Percentiles rank a stretch among this genome's conserved stretches.
Evolutionary conservation across 1,140 invertebrate species (phyloP).

Genomic region (Battus philenor): DNA sequence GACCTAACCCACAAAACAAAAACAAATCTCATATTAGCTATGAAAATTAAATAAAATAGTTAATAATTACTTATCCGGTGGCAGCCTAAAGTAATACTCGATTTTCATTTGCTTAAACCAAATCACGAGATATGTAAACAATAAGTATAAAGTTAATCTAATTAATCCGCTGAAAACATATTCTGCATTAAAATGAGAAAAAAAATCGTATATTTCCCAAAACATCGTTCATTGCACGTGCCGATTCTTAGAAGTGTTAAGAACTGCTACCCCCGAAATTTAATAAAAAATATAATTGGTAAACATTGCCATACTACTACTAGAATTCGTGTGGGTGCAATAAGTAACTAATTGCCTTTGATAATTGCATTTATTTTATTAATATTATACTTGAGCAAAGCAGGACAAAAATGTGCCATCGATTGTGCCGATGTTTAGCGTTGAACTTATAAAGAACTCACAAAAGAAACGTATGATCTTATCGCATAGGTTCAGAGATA

Average conservation of each 20-base stretch:
- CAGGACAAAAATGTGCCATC: constrained; percentile 8
- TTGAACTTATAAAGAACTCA: constrained; percentile 19
- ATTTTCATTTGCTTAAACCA: constrained; percentile 20
- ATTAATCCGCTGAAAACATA: background rate
- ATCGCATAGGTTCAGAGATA: constrained; percentile 14
- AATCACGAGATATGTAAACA: too few species aligned
- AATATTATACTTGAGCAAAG: constrained; percentile 8
- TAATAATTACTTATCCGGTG: constrained; percentile 30
- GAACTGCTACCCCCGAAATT: constrained; percentile 8
- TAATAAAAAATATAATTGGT: too few species aligned
- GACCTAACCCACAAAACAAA: constrained; percentile 25
- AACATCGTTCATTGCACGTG: background rate
- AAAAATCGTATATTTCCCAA: constrained; percentile 7
- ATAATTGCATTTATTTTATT: background rate
- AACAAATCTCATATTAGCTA: background rate
- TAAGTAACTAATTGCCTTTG: constrained; percentile 2
- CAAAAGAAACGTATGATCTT: constrained; percentile 16
- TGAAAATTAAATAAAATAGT: background rate
- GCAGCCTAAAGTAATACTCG: constrained; percentile 20
- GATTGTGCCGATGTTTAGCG: constrained; percentile 14
- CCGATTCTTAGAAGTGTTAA: background rate
- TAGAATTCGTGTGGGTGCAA: background rate
- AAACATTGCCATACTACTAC: too few species aligned
- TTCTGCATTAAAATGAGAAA: background rate
- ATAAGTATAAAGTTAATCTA: constrained; percentile 3